Evolutionary conservation across 1,140 invertebrate genomes (phyloP).

Genomic region (Caenorhabditis briggsae): DNA sequence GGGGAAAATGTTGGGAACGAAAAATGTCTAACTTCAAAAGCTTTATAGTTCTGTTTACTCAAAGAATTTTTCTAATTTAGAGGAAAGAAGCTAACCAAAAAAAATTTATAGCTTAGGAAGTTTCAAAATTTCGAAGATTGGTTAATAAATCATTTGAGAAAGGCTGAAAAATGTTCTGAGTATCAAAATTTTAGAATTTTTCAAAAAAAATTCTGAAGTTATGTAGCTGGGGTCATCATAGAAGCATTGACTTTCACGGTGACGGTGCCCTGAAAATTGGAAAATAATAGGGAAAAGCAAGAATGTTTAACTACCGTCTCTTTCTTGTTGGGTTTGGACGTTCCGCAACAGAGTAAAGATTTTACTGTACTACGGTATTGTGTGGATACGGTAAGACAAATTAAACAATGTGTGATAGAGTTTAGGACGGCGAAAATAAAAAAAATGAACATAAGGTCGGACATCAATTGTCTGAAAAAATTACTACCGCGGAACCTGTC

Average conservation of each 20-base stretch:
- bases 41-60: too few relatives aligned
- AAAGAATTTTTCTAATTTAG: too few relatives aligned
- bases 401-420: background rate
- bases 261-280: background rate
- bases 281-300: background rate
- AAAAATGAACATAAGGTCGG: background rate
- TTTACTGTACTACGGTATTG: background rate
- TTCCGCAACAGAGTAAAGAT: background rate
- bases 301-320: background rate
- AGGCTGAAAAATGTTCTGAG: too few relatives aligned
- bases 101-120: too few relatives aligned
- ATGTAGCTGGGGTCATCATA: background rate
- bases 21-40: too few relatives aligned
- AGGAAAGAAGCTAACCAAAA: too few relatives aligned
- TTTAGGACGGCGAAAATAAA: background rate
- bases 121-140: too few relatives aligned
- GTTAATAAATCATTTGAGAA: too few relatives aligned
- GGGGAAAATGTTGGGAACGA: too few relatives aligned
- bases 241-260: background rate
- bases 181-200: too few relatives aligned
- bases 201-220: too few relatives aligned
- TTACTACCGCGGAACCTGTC: too few relatives aligned
- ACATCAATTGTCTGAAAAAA: background rate
- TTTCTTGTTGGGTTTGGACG: background rate
- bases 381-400: conserved; percentile 3